These are phyloP conservation scores for Rhagoletis pomonella DNA, from an alignment of 1,140 invertebrate species.

Conservation along the genomic window DNA sequence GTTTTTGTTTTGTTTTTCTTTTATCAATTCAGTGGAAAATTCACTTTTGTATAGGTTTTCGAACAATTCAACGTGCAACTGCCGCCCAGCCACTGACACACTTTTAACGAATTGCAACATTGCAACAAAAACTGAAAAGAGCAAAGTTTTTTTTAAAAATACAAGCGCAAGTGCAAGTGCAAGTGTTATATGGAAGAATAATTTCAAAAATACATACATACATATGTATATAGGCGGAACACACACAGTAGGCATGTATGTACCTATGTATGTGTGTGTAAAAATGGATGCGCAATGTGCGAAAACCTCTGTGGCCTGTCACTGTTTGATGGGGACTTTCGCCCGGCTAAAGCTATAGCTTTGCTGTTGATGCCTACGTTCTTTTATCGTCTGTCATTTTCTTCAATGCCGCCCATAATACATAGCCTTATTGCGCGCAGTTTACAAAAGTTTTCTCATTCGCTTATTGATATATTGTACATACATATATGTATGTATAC, in stretches of 20 bases:
- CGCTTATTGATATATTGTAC: neutral
- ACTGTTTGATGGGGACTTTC: neutral
- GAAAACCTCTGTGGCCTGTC: neutral
- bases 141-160: neutral
- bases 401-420: neutral
- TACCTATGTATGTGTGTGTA: too few species aligned
- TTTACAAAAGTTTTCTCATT: conserved; percentile 33
- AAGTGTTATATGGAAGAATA: too few species aligned
- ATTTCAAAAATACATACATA: too few species aligned
- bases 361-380: too few species aligned
- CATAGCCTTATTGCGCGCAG: neutral
- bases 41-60: conserved; percentile 15
- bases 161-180: too few species aligned
- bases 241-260: too few species aligned
- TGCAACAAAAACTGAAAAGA: neutral
- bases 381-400: neutral
- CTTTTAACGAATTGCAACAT: neutral
- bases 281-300: too few species aligned
- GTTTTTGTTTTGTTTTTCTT: neutral
- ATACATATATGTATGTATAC: neutral
- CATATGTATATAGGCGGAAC: too few species aligned
- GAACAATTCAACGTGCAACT: neutral
- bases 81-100: conserved; percentile 9
- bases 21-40: conserved; percentile 11
- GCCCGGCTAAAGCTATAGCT: neutral